These are phyloP conservation scores for Oncorhynchus kisutch DNA, from an alignment of 2,113 vertebrate species.

Conservation along the genomic window DNA sequence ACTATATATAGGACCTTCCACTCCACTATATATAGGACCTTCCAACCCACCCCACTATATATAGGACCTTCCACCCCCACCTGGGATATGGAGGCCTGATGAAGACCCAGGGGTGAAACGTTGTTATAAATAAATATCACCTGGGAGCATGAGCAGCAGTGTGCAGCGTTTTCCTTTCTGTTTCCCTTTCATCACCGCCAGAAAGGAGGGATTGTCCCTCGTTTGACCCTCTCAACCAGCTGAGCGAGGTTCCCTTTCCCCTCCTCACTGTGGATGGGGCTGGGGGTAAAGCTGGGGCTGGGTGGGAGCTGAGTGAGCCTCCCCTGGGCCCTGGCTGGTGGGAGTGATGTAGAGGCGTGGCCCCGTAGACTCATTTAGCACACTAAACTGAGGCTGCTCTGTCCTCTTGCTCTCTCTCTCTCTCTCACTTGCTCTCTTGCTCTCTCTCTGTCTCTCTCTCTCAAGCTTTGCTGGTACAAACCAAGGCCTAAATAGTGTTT, in stretches of 20 bases:
- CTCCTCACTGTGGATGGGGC: slow-evolving; percentile 1
- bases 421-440: too few relatives aligned
- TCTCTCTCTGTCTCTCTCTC: too few relatives aligned
- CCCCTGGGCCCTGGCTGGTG: slow-evolving; percentile 30
- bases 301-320: not conserved
- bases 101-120: too few relatives aligned
- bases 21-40: too few relatives aligned
- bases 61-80: too few relatives aligned
- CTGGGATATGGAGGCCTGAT: too few relatives aligned
- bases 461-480: too few relatives aligned
- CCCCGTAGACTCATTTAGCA: slow-evolving; percentile 38
- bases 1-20: too few relatives aligned
- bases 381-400: slow-evolving; percentile 27
- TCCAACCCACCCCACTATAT: too few relatives aligned
- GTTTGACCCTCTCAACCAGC: slow-evolving; percentile 15
- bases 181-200: slow-evolving; percentile 49
- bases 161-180: too few relatives aligned
- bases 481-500: not conserved
- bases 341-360: slow-evolving; percentile 6
- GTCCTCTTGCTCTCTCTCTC: not conserved
- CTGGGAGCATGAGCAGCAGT: too few relatives aligned
- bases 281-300: not conserved
- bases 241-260: not conserved
- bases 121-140: too few relatives aligned
- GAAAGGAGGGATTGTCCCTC: slow-evolving; percentile 2